A percentile compares a stretch with the other conserved stretches of the same genome.
Conservation (phyloP, 2,888 invertebrate genomes). For the Micoletzkya japonica region DNA sequence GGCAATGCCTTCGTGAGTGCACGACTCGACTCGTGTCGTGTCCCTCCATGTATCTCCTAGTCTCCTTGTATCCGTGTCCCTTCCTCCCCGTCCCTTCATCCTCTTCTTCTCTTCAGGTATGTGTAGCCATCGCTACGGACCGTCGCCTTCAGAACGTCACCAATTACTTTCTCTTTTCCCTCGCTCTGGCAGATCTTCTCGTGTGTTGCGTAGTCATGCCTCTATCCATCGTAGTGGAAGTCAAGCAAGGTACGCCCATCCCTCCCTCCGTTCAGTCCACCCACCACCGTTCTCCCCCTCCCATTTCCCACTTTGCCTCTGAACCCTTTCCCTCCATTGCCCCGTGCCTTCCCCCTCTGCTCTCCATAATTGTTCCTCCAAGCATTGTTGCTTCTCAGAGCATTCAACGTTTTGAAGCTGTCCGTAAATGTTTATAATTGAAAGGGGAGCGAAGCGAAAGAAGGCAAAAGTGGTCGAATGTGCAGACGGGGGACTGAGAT, state of each 20-base stretch:
- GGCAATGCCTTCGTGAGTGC: conserved; percentile 35
- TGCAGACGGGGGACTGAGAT: too few relatives aligned
- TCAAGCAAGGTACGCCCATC: conserved; percentile 77
- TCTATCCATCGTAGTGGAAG: conserved; percentile 87
- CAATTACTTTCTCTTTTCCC: conserved; percentile 88
- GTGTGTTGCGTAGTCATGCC: conserved; percentile 95
- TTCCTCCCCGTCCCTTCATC: neutral
- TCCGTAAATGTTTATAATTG: too few relatives aligned
- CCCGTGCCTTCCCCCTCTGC: neutral
- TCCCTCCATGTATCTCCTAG: too few relatives aligned
- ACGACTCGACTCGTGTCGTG: too few relatives aligned
- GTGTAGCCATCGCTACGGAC: conserved; percentile 87
- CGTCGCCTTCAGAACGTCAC: conserved; percentile 88
- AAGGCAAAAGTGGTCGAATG: too few relatives aligned
- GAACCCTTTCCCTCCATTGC: neutral
- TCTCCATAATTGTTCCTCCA: too few relatives aligned
- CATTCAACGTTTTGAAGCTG: too few relatives aligned
- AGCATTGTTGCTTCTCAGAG: too few relatives aligned
- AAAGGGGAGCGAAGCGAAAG: too few relatives aligned
- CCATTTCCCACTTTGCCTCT: too few relatives aligned
- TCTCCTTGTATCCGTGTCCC: neutral
- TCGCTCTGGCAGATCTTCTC: conserved; percentile 89
- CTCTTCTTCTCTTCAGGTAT: conserved; percentile 75
- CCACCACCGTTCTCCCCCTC: too few relatives aligned
- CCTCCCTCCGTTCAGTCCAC: neutral